A percentile compares a stretch with the other conserved stretches of the same genome.
phyloP scores from a whole-genome alignment of 2,113 vertebrate species.

The Mormyrus lacerda region DNA sequence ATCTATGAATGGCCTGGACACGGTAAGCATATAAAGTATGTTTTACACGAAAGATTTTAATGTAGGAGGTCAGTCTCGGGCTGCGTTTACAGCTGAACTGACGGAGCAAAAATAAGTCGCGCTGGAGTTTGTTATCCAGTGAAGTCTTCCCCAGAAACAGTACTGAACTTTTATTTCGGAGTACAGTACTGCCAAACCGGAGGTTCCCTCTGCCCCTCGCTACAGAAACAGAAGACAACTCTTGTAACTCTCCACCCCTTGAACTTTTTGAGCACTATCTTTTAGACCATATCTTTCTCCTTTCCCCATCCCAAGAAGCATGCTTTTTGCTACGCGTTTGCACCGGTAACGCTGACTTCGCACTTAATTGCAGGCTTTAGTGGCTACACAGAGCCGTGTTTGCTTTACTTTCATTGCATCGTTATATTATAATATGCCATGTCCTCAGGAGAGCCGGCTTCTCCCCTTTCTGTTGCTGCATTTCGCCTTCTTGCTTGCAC shows the following conservation, averaged over 20 bases:
- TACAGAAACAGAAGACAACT: constrained; percentile 47
- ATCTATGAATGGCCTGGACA: neutral
- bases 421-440: constrained; percentile 71
- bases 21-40: neutral
- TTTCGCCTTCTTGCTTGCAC: constrained; percentile 57
- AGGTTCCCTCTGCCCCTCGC: constrained; percentile 30
- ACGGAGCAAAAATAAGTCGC: neutral
- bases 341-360: constrained; percentile 39
- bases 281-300: constrained; percentile 39
- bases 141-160: neutral
- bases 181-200: constrained; percentile 12
- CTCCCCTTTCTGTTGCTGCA: constrained; percentile 59
- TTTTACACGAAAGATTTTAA: neutral
- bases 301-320: constrained; percentile 26
- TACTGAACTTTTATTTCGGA: constrained; percentile 2
- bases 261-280: constrained; percentile 35
- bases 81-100: neutral
- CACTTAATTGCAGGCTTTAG: constrained; percentile 20
- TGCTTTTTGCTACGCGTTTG: constrained; percentile 30
- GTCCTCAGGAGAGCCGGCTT: constrained; percentile 60
- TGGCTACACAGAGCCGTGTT: constrained; percentile 28
- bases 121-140: neutral
- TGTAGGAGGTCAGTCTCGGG: neutral
- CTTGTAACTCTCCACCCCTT: constrained; percentile 53
- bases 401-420: constrained; percentile 21